phyloP scores from a whole-genome alignment of 1,140 invertebrate genomes.

The Brachionus sp. region DNA sequence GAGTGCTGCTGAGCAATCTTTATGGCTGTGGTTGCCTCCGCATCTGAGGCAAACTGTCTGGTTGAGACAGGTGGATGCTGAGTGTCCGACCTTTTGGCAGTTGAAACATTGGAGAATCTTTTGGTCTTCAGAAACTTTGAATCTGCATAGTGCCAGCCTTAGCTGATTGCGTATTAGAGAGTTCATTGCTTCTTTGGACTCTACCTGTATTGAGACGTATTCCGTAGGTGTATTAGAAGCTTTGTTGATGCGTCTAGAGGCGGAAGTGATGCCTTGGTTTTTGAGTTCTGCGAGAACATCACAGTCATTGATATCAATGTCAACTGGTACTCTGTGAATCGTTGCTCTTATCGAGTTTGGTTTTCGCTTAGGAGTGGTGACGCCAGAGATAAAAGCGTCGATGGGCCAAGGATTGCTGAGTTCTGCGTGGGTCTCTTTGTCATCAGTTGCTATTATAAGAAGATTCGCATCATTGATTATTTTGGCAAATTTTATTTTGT shows the following conservation, averaged over 20 bases:
- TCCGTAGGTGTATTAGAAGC: not conserved
- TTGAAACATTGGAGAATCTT: not conserved
- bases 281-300: no score
- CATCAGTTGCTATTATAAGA: no score
- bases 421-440: no score
- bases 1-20: not conserved
- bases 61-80: not conserved
- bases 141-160: not conserved
- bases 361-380: no score
- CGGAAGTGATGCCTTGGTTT: not conserved
- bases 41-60: not conserved
- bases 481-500: no score
- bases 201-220: not conserved
- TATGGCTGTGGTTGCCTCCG: not conserved
- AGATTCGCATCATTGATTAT: no score
- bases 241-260: not conserved
- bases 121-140: not conserved
- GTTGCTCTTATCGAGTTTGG: no score
- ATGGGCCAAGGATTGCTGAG: no score
- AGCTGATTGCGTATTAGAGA: not conserved
- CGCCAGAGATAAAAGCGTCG: no score
- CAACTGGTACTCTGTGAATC: no score
- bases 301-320: no score
- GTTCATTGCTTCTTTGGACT: no score
- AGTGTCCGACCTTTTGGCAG: not conserved